Evolutionary conservation across 2,113 vertebrate genomes (phyloP).

Genomic region (Candoia aspera): DNA sequence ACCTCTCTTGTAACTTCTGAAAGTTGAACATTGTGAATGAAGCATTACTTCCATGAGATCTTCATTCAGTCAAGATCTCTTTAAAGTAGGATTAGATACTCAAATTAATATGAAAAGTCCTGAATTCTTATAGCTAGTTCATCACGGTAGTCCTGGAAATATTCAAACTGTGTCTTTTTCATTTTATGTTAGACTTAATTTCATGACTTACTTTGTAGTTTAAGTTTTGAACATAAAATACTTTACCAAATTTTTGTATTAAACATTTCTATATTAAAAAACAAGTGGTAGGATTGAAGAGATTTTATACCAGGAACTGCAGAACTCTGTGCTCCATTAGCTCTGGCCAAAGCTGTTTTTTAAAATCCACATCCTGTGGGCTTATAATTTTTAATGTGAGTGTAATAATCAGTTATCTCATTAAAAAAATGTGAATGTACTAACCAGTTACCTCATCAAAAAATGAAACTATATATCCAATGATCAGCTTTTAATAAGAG

Average conservation of each 20-base stretch:
- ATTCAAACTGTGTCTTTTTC: neutral
- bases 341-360: neutral
- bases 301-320: neutral
- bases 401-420: neutral
- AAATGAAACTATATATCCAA: neutral
- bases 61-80: neutral
- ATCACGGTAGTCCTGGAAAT: neutral
- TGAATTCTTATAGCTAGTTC: neutral
- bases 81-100: neutral
- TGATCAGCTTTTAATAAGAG: neutral
- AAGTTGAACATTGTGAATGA: neutral
- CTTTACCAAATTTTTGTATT: neutral
- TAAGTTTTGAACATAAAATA: neutral
- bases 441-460: neutral
- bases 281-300: neutral
- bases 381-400: accelerated
- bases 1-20: neutral
- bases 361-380: neutral
- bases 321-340: neutral
- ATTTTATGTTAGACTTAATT: neutral
- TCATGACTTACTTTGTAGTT: neutral
- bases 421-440: neutral
- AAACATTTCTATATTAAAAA: neutral
- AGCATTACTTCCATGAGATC: neutral
- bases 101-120: neutral